Evolutionary conservation across 1,140 invertebrate genomes (phyloP), one percentile per base, ranked within the genome.

Genomic region (Drosophila paulistorum): DNA sequence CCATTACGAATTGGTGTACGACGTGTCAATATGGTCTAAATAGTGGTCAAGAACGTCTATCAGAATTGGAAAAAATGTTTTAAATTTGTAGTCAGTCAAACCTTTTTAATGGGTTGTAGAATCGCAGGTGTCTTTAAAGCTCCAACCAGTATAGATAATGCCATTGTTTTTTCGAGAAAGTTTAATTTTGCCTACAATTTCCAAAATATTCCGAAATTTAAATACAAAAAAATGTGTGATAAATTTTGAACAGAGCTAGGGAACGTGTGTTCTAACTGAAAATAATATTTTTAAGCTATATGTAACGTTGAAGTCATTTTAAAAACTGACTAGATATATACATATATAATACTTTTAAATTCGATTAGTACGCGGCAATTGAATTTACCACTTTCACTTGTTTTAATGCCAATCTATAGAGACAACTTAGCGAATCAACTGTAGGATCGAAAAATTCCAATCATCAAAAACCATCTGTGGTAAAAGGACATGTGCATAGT

Each of bases 91-190:
- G 42, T 6, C 3, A 20, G 45, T 2, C 42, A 60, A 14, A 77
- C 74, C 73, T 54, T 77, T 33, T 11, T n/a, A 54, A 35, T 17
- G 4, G 61, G 37, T 1, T 60, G 41, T 4, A 39, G 35, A 2
- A 61, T 1, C 41, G 33, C 7, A 17, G 54, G 35, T 7, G 7
- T 37, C 26, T 30, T 59, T 14, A 72, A 4, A 10, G 20, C 42
- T 11, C 17, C 7, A 26, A 20, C 33, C 9, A 41, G 13, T 14
- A 77, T 35, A 61, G 73, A 67, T 45, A 65, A 30, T n/a, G 74
- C 74, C 74, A 77, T 77, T 65, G 10, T n/a, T 13, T 7, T 23
- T 9, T 3, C 2, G 17, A 20, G 10, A 60, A 60, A 11, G 0
- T 23, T 41, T 13, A 39, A 60, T 23, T 11, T 13, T 37, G 5